Evolutionary conservation across 2,888 invertebrate species (phyloP).

Genomic region (Agonopterix heracliana): DNA sequence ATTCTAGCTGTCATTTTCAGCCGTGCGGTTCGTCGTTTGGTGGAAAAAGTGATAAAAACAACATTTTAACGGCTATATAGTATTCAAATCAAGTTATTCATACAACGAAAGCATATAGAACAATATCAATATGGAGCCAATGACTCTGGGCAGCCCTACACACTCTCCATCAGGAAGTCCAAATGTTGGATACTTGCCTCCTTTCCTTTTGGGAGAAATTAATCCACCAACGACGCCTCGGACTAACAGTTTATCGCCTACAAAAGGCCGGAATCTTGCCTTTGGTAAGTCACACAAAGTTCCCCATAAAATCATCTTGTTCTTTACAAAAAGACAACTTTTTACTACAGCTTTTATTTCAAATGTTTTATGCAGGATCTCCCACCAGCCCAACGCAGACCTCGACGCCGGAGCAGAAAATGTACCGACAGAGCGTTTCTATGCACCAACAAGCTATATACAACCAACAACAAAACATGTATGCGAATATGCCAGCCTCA

Average conservation of each 20-base stretch:
- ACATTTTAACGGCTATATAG: background rate
- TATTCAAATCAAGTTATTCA: background rate
- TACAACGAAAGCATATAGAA: background rate
- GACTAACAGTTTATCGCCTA: constrained; percentile 77
- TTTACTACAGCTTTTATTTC: background rate
- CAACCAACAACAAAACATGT: constrained; percentile 56
- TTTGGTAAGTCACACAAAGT: constrained; percentile 63
- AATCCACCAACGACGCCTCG: constrained; percentile 75
- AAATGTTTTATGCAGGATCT: constrained; percentile 40
- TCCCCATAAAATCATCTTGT: no score
- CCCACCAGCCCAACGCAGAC: constrained; percentile 64
- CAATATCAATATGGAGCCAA: constrained; percentile 82
- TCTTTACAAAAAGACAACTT: no score
- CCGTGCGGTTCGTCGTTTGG: no score
- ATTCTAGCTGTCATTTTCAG: no score
- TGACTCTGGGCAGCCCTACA: constrained; percentile 87
- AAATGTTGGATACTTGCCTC: constrained; percentile 83
- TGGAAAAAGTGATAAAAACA: background rate
- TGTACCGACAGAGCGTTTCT: constrained; percentile 64
- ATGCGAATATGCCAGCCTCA: constrained; percentile 38
- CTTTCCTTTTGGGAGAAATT: constrained; percentile 85
- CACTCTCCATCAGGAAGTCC: constrained; percentile 82
- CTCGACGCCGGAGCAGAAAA: constrained; percentile 64
- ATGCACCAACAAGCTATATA: constrained; percentile 71
- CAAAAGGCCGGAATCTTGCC: constrained; percentile 71